Base-by-base conservation (phyloP, 2,888 invertebrate species). In the Meteorus cinctellus region DNA sequence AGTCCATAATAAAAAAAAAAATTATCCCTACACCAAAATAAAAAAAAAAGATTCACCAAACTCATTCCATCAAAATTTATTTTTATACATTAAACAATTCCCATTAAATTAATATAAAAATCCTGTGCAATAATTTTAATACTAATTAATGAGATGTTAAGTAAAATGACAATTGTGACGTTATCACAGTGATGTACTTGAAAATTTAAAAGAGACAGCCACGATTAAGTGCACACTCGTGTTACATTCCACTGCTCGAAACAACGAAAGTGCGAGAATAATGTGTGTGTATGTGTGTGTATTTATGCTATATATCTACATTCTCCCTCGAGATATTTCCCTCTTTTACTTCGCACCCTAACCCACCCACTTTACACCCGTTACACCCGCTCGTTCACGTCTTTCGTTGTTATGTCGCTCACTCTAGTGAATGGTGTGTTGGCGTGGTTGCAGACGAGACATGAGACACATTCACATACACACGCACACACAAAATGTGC, bases 181-280 rank as follows among this genome's bases (percentile, higher is more conserved):
- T 19, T 19, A 19, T 55, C 55, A 19, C 48, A 19, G 5, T 55
- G 19, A 19, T 19, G n/a, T 55, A n/a, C 19, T 19, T 8, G 24
- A 4, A 3, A 55, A 55, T 55, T 55, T 55, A 6, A 55, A 55
- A 19, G 19, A 19, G 19, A 4, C n/a, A 6, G 19, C 19, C 63
- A 41, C 67, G 63, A 62, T 55, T 36, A 70, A 75, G 65, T 75
- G 75, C 70, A 75, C 75, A 75, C 27, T 41, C 69, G 24, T 70
- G 74, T 74, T 68, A 70, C 16, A 34, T 65, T 36, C 31, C 55
- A 4, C 4, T 19, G 48, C 16, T 4, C 2, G 48, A n/a, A 48
- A 55, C 19, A 29, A 70, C 36, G 34, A 51, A 36, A 62, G 51
- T 70, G 55, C 63, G 31, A 51, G 55, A 75, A 55, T 55, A 55